Conservation (phyloP, 2,797 vertebrate genomes). For the Scarus forsteni region DNA sequence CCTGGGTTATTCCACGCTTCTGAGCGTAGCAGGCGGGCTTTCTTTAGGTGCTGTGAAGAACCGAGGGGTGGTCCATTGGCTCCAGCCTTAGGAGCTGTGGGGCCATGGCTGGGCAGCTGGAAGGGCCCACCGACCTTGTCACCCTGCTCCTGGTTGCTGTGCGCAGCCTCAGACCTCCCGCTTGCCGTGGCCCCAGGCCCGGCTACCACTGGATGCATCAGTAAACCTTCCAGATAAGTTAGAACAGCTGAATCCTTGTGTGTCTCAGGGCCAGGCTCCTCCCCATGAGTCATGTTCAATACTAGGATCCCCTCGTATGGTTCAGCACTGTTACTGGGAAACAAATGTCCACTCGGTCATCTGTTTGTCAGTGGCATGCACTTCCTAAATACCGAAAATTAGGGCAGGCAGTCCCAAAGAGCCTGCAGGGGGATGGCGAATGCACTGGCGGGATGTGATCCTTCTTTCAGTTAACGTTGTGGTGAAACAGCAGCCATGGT, state of each 20-base stretch:
- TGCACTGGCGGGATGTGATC: constrained; percentile 40
- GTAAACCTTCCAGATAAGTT: constrained; percentile 99
- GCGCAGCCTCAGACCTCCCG: constrained; percentile 90
- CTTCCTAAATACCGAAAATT: constrained; percentile 66
- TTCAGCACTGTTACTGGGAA: constrained; percentile 82
- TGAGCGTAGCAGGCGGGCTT: constrained; percentile 94
- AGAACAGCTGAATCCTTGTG: constrained; percentile 99
- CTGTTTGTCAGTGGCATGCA: constrained; percentile 69
- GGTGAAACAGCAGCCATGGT: constrained; percentile 56
- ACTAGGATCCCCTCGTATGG: constrained; percentile 85
- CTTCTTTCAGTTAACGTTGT: constrained; percentile 60
- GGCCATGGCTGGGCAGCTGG: constrained; percentile 89
- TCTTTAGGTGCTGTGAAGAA: constrained; percentile 94
- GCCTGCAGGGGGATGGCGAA: constrained; percentile 22
- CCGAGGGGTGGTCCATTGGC: constrained; percentile 85
- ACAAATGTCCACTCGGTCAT: constrained; percentile 78
- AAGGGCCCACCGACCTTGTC: constrained; percentile 88
- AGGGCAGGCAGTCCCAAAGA: constrained; percentile 37
- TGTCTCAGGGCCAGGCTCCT: constrained; percentile 99
- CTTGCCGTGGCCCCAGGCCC: constrained; percentile 93
- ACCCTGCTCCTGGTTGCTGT: constrained; percentile 89
- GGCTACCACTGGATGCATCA: constrained; percentile 99
- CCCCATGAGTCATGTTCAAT: constrained; percentile 99
- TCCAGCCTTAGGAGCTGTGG: constrained; percentile 82
- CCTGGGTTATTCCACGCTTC: constrained; percentile 93